Evolutionary conservation across 2,113 vertebrate genomes (phyloP).

Genomic region (Oreochromis tanganicae): DNA sequence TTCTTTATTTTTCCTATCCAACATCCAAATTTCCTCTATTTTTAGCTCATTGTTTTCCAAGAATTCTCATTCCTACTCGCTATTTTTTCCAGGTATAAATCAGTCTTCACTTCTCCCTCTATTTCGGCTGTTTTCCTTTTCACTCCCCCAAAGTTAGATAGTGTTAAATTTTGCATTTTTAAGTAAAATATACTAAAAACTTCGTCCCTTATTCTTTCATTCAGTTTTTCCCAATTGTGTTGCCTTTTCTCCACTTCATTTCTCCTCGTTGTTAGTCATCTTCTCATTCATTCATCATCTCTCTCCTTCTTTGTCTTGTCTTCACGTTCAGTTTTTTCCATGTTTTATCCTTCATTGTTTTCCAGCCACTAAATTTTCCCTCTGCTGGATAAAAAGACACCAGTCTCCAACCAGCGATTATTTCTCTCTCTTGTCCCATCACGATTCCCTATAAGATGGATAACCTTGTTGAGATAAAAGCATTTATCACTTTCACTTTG

Average conservation of each 20-base stretch:
- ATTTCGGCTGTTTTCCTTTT: background rate
- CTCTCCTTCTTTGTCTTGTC: background rate
- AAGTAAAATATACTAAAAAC: background rate
- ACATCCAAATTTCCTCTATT: background rate
- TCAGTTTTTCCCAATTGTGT: background rate
- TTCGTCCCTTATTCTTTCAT: background rate
- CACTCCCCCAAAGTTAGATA: background rate
- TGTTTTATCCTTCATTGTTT: background rate
- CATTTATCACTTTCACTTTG: constrained; percentile 21
- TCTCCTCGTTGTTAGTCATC: background rate
- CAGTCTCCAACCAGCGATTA: background rate
- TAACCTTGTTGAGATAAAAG: constrained; percentile 25
- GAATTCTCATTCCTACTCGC: background rate
- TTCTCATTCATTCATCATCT: background rate
- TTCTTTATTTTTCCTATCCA: background rate
- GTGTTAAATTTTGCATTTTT: background rate
- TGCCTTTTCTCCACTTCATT: background rate
- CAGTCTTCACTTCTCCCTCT: background rate
- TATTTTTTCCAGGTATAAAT: background rate
- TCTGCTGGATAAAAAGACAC: background rate
- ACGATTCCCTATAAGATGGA: background rate
- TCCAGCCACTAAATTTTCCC: background rate
- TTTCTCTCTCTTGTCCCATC: background rate
- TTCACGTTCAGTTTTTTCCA: background rate
- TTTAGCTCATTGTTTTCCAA: background rate